These are phyloP conservation scores for Pseudobourletiella spinata DNA, from an alignment of 1,140 invertebrate genomes.

Conservation along the genomic window DNA sequence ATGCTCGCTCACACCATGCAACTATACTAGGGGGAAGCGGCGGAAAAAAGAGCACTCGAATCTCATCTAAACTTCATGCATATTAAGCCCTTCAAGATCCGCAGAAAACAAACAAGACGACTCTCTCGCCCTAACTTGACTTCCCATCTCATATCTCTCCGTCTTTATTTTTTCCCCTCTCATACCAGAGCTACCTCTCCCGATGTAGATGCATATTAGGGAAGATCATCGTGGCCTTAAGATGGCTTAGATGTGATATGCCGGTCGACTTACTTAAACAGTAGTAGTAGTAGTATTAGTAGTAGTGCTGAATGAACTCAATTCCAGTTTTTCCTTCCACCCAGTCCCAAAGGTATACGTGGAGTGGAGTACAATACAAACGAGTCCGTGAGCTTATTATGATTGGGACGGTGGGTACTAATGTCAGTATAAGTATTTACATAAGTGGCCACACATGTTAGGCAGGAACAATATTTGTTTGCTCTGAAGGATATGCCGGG, in stretches of 20 bases:
- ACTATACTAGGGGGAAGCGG: not conserved
- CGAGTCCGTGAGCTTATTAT: no score
- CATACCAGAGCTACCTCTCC: conserved; percentile 4
- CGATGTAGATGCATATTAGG: not conserved
- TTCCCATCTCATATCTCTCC: conserved; percentile 13
- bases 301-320: not conserved
- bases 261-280: not conserved
- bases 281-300: not conserved
- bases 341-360: no score
- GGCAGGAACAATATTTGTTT: no score
- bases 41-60: no score
- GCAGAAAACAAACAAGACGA: conserved; percentile 26
- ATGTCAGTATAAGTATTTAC: no score
- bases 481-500: no score
- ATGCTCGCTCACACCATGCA: not conserved
- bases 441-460: no score
- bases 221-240: no score
- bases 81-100: not conserved
- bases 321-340: not conserved
- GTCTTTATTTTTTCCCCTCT: conserved; percentile 8
- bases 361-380: no score
- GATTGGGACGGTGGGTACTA: no score
- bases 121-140: conserved; percentile 16
- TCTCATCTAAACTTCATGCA: not conserved
- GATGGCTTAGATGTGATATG: no score